phyloP scores from a whole-genome alignment of 2,113 vertebrate genomes.

The Butorides virescens region DNA sequence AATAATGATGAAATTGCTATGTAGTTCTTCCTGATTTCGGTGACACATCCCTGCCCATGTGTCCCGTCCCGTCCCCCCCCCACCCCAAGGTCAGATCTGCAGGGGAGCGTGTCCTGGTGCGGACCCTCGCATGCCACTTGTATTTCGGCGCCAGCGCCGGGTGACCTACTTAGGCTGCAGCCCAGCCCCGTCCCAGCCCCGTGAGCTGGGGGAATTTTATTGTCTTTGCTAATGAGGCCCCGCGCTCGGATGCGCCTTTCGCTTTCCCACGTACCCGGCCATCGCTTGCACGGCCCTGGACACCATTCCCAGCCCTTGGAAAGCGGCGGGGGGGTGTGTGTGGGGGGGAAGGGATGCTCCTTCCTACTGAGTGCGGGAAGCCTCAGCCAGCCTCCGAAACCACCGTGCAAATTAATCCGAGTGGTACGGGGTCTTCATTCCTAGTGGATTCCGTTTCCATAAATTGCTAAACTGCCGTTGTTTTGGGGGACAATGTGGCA shows the following conservation, averaged over 20 bases:
- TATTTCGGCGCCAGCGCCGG: not conserved
- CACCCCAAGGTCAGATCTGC: fast-evolving
- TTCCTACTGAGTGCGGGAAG: fast-evolving
- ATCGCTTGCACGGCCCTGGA: fast-evolving
- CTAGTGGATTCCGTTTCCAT: not conserved
- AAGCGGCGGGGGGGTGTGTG: not conserved
- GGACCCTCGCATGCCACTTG: not conserved
- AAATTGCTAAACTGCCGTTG: not conserved
- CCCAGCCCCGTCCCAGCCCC: not conserved
- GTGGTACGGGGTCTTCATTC: not conserved
- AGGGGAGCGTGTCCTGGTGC: fast-evolving
- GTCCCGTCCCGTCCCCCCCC: not conserved
- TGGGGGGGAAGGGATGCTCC: not conserved
- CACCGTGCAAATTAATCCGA: not conserved
- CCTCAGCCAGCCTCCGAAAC: not conserved
- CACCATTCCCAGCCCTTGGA: not conserved
- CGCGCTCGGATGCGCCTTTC: not conserved
- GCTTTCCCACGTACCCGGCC: not conserved
- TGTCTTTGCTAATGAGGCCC: conserved; percentile 38
- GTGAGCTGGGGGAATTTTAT: not conserved
- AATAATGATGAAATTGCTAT: too few species aligned
- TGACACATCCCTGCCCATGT: not conserved
- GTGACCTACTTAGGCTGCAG: conserved; percentile 3
- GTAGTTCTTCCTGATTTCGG: too few species aligned
- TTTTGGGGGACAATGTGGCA: not conserved